Evolutionary conservation across 2,888 invertebrate species (phyloP).

Genomic region (Anodontia alba): DNA sequence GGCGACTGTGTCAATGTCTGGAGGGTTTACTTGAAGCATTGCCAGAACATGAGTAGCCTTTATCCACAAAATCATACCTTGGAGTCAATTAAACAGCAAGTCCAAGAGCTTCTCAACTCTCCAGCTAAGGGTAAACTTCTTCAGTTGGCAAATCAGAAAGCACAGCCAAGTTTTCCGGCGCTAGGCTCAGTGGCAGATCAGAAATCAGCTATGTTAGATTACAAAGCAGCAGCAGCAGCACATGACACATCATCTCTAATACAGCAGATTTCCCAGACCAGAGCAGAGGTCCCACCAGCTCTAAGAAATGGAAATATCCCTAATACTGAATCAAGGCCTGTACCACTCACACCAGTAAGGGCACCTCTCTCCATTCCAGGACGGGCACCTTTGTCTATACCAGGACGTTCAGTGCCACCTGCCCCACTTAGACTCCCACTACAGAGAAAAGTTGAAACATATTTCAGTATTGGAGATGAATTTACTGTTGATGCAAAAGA

Average conservation of each 20-base stretch:
- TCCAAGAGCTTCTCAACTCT: conserved; percentile 68
- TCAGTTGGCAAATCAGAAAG: conserved; percentile 55
- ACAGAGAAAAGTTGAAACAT: conserved; percentile 44
- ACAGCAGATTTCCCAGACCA: background rate
- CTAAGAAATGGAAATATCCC: background rate
- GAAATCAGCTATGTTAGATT: background rate
- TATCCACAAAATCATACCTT: conserved; percentile 71
- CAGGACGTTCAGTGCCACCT: background rate
- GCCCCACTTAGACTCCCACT: conserved; percentile 33
- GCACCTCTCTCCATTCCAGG: conserved; percentile 28
- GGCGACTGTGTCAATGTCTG: conserved; percentile 80
- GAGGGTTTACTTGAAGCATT: conserved; percentile 79
- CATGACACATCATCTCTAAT: background rate
- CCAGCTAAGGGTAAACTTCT: conserved; percentile 60
- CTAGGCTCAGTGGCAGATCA: background rate
- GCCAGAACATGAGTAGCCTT: conserved; percentile 80
- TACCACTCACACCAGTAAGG: conserved; percentile 1
- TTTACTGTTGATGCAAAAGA: conserved; percentile 70
- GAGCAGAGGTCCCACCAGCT: background rate
- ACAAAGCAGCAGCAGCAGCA: background rate
- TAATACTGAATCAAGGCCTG: too few relatives aligned
- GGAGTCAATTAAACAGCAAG: conserved; percentile 74
- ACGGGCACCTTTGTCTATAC: conserved; percentile 10
- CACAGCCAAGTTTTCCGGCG: conserved; percentile 11
- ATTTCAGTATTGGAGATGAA: conserved; percentile 64